Conservation (phyloP, 2,797 vertebrate genomes). For the Danio choprae region DNA sequence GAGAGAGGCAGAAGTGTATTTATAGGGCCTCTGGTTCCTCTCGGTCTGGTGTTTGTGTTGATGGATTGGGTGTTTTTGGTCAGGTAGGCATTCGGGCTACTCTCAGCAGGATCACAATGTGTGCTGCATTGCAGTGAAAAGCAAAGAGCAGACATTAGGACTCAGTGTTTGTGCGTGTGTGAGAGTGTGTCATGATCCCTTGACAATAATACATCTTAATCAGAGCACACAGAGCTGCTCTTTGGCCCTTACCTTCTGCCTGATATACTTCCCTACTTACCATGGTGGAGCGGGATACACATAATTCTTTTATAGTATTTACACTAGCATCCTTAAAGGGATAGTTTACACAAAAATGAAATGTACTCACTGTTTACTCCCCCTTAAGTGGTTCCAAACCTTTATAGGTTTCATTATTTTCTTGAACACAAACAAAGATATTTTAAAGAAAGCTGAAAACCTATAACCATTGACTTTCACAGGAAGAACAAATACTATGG, state of each 20-base stretch:
- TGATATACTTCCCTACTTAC: constrained; percentile 56
- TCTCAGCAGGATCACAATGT: constrained; percentile 57
- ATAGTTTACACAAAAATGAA: too few species aligned
- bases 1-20: constrained; percentile 36
- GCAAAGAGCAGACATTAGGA: constrained; percentile 55
- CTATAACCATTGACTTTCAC: too few species aligned
- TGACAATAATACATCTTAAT: constrained; percentile 62
- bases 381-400: too few species aligned
- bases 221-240: constrained; percentile 40
- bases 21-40: constrained; percentile 53
- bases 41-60: constrained; percentile 60
- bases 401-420: too few species aligned
- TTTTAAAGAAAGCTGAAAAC: too few species aligned
- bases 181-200: constrained; percentile 22
- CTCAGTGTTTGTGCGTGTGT: constrained; percentile 27
- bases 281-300: constrained; percentile 40
- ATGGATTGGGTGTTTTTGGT: constrained; percentile 62
- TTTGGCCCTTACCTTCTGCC: constrained; percentile 48
- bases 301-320: constrained; percentile 29
- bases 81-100: constrained; percentile 55
- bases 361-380: too few species aligned
- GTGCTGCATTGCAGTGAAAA: constrained; percentile 68
- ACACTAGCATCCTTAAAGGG: neutral
- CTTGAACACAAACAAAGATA: too few species aligned
- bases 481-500: too few species aligned